Evolutionary conservation across 2,113 vertebrate species (phyloP).

Genomic region (Pachycephala philippinensis): DNA sequence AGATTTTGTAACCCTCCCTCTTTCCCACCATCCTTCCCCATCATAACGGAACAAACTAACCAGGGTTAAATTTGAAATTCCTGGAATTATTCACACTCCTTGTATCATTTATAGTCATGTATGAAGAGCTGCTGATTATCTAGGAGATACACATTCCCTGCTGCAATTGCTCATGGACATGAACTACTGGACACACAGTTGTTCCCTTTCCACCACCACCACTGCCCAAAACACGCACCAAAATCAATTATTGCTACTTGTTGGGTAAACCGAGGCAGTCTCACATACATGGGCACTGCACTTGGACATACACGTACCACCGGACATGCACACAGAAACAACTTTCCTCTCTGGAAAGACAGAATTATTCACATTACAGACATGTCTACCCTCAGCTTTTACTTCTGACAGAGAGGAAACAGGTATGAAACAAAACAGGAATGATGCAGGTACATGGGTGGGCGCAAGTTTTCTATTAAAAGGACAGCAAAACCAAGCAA

Average conservation of each 20-base stretch:
- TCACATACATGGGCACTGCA: not conserved
- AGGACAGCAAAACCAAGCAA: not conserved
- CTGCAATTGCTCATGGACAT: not conserved
- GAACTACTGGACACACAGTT: not conserved
- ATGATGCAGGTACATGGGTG: not conserved
- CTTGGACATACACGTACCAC: not conserved
- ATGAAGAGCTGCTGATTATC: not conserved
- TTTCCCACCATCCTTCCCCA: not conserved
- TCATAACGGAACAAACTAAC: not conserved
- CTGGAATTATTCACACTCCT: slow-evolving; percentile 16
- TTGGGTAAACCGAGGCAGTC: slow-evolving; percentile 26
- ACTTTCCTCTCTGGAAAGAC: slow-evolving; percentile 37
- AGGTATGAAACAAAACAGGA: slow-evolving; percentile 27
- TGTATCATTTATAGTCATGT: not conserved
- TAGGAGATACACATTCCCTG: not conserved
- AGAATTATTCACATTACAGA: slow-evolving; percentile 14
- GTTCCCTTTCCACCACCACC: not conserved
- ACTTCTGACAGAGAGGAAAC: slow-evolving; percentile 36
- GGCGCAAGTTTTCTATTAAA: slow-evolving; percentile 12
- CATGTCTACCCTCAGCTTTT: slow-evolving; percentile 27
- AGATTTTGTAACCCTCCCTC: slow-evolving; percentile 39
- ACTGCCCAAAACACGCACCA: not conserved
- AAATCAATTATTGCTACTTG: slow-evolving; percentile 28
- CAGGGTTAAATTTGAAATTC: slow-evolving; percentile 7
- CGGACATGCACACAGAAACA: not conserved